A percentile compares a stretch with the other conserved stretches of the same genome.
Evolutionary conservation across 2,888 invertebrate species (phyloP).

Genomic region (Cynaeus angustus): DNA sequence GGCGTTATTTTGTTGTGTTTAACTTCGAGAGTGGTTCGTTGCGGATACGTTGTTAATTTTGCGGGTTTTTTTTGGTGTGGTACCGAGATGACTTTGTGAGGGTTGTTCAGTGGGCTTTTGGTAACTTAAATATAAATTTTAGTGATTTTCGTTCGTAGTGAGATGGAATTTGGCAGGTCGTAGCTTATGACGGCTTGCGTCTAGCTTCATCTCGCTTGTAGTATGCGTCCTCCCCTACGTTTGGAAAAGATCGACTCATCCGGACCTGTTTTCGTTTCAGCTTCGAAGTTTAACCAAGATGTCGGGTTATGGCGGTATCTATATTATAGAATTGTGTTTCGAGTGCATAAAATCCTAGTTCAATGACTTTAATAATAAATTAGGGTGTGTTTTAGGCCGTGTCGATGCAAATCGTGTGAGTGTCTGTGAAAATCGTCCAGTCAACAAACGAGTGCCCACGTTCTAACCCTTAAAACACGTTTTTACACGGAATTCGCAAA

Average conservation of each 20-base stretch:
- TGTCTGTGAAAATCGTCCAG: slow-evolving; percentile 52
- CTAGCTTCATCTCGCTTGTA: slow-evolving; percentile 59
- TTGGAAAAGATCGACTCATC: slow-evolving; percentile 70
- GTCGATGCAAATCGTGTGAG: slow-evolving; percentile 40
- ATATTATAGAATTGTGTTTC: slow-evolving; percentile 68
- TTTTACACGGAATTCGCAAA: slow-evolving; percentile 53
- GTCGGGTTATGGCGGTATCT: slow-evolving; percentile 68
- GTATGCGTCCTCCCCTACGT: slow-evolving; percentile 66
- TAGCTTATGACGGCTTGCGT: slow-evolving; percentile 54
- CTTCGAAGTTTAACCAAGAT: slow-evolving; percentile 70
- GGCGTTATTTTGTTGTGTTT: slow-evolving; percentile 48
- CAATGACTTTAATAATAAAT: slow-evolving; percentile 54
- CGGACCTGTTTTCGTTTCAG: slow-evolving; percentile 71
- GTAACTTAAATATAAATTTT: background rate
- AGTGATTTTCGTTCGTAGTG: slow-evolving; percentile 42
- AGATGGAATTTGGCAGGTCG: slow-evolving; percentile 59
- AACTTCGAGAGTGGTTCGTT: background rate
- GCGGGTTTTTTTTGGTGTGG: slow-evolving; percentile 12
- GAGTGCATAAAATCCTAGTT: slow-evolving; percentile 62
- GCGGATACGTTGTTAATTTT: slow-evolving; percentile 14
- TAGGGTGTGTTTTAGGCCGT: slow-evolving; percentile 57
- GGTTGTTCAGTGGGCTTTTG: background rate
- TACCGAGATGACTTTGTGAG: background rate
- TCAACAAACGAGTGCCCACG: slow-evolving; percentile 57
- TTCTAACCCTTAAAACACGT: slow-evolving; percentile 59